phyloP scores from a whole-genome alignment of 30 jellyfish, hydroid and myxozoan species.

The Aurelia aurita region DNA sequence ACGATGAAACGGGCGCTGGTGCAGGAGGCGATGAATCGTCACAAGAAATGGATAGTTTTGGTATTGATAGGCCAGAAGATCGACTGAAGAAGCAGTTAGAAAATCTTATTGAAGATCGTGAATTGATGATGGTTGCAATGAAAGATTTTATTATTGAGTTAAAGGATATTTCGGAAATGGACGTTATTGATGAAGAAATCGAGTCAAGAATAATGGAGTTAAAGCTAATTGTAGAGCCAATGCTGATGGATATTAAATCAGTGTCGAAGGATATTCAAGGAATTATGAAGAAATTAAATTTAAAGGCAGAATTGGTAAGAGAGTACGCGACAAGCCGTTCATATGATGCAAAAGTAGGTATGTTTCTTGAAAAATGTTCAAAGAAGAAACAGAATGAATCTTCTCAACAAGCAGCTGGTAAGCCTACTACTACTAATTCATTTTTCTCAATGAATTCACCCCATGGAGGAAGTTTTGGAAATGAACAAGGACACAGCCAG shows the following conservation, averaged over 20 bases:
- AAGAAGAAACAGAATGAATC: too few relatives aligned
- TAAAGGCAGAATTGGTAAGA: background rate
- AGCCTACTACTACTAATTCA: too few relatives aligned
- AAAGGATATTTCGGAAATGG: conserved; percentile 31
- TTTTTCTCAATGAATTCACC: too few relatives aligned
- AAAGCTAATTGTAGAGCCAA: too few relatives aligned
- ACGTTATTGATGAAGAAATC: conserved; percentile 25
- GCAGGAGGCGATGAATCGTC: conserved; percentile 32
- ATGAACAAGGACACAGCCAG: too few relatives aligned
- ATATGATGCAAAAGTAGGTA: conserved; percentile 10
- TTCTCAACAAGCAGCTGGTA: too few relatives aligned
- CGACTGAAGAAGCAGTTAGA: conserved; percentile 16
- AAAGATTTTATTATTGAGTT: conserved; percentile 26
- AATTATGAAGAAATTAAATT: conserved; percentile 1
- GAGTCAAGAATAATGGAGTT: conserved; percentile 24
- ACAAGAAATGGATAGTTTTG: conserved; percentile 11
- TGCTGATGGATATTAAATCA: too few relatives aligned
- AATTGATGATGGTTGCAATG: conserved; percentile 26
- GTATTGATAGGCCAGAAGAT: conserved; percentile 26
- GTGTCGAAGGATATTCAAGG: conserved; percentile 12
- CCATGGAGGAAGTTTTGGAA: too few relatives aligned
- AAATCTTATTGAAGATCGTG: too few relatives aligned
- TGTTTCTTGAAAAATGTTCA: background rate
- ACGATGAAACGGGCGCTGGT: conserved; percentile 14
- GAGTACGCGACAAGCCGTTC: conserved; percentile 1